Evolutionary conservation across 2,113 vertebrate genomes (phyloP).

Genomic region (Tyto alba): DNA sequence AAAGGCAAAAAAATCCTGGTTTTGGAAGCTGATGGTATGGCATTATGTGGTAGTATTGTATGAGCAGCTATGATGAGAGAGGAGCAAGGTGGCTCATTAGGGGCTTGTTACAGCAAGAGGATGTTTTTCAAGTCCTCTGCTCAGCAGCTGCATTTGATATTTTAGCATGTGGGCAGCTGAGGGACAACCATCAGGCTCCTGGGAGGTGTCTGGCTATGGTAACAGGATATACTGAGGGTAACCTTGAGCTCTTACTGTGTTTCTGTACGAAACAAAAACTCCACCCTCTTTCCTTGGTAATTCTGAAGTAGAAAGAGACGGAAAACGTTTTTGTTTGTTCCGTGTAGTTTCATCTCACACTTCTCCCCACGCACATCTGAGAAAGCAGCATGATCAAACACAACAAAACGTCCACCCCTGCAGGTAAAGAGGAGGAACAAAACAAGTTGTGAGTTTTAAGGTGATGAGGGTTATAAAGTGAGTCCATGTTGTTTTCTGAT

Average conservation of each 20-base stretch:
- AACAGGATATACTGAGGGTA: background rate
- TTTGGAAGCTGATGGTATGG: background rate
- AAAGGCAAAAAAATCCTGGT: background rate
- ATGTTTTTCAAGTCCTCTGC: background rate
- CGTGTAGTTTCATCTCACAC: slow-evolving; percentile 90
- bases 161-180: background rate
- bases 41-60: background rate
- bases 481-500: background rate
- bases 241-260: slow-evolving; percentile 81
- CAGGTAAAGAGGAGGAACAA: background rate
- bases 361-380: slow-evolving; percentile 85
- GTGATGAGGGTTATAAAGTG: background rate
- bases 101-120: background rate
- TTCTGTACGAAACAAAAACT: slow-evolving; percentile 86
- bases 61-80: background rate
- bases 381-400: slow-evolving; percentile 88
- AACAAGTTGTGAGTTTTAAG: background rate
- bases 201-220: background rate
- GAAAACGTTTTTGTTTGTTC: slow-evolving; percentile 89
- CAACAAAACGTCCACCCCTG: slow-evolving; percentile 86
- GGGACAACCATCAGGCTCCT: background rate
- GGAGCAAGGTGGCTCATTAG: background rate
- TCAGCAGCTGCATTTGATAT: background rate
- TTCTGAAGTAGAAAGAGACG: slow-evolving; percentile 79
- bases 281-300: slow-evolving; percentile 64